These are phyloP conservation scores for Benthosema pterotum DNA, from an alignment of 2,797 vertebrate species.

Conservation along the genomic window DNA sequence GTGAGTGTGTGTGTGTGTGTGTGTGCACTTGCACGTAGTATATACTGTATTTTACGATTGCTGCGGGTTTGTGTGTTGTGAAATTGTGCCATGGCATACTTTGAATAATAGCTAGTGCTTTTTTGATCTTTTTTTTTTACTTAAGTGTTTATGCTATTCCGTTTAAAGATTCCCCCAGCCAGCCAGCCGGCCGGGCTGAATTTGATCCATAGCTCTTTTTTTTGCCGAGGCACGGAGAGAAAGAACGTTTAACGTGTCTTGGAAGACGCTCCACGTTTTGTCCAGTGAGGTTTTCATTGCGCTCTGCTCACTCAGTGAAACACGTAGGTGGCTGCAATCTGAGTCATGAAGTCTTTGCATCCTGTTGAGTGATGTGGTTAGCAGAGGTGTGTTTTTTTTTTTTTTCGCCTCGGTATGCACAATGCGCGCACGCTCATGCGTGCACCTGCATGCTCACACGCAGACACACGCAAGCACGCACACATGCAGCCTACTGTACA, in stretches of 20 bases:
- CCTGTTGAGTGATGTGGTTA: conserved; percentile 49
- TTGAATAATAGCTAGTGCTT: too few species aligned
- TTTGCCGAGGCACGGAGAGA: background rate
- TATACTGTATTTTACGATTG: too few species aligned
- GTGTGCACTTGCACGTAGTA: too few species aligned
- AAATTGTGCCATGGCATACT: too few species aligned
- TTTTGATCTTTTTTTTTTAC: too few species aligned
- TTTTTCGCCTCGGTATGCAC: conserved; percentile 33
- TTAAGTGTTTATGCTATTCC: too few species aligned
- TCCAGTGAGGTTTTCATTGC: conserved; percentile 1
- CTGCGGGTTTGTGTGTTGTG: too few species aligned
- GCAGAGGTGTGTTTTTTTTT: conserved; percentile 48
- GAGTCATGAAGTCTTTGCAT: conserved; percentile 44
- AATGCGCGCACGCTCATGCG: background rate
- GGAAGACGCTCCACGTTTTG: conserved; percentile 1
- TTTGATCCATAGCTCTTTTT: too few species aligned
- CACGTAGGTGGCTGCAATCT: conserved; percentile 23
- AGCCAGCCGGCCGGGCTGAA: too few species aligned
- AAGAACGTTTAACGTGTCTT: background rate
- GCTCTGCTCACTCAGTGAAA: background rate
- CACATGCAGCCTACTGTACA: background rate
- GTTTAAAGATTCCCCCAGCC: too few species aligned
- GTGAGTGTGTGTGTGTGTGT: too few species aligned
- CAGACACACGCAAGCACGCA: conserved; percentile 6
- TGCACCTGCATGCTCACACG: background rate